A percentile compares a stretch with the other conserved stretches of the same genome.
Evolutionary conservation across 2,888 invertebrate species (phyloP).

Genomic region (Tortricodes alternella): DNA sequence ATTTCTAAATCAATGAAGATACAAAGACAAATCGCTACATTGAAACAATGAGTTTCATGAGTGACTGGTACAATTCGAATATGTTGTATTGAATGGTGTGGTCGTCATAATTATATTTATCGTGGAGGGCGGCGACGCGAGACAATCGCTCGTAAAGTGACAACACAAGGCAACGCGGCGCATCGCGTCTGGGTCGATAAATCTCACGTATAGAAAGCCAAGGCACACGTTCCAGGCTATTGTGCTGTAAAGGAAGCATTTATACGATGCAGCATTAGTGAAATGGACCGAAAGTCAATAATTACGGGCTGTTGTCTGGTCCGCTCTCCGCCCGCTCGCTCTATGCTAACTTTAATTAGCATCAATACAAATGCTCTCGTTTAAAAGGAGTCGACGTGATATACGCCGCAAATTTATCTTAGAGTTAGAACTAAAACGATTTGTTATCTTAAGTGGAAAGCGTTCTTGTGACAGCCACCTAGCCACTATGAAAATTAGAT

Average conservation of each 20-base stretch:
- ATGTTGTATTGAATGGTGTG: slow-evolving; percentile 44
- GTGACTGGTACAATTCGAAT: slow-evolving; percentile 33
- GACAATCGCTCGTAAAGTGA: slow-evolving; percentile 63
- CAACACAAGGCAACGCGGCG: slow-evolving; percentile 46
- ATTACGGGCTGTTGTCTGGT: slow-evolving; percentile 39
- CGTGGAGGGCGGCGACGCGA: slow-evolving; percentile 38
- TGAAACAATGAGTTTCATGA: slow-evolving; percentile 39
- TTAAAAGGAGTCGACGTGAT: slow-evolving; percentile 52
- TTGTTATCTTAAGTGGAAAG: slow-evolving; percentile 48
- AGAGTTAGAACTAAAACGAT: slow-evolving; percentile 49
- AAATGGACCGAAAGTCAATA: slow-evolving; percentile 51
- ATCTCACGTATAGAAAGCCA: slow-evolving; percentile 30
- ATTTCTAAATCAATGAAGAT: slow-evolving; percentile 41
- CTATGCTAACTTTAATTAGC: slow-evolving; percentile 62
- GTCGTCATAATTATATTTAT: slow-evolving; percentile 48
- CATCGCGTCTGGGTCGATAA: slow-evolving; percentile 29
- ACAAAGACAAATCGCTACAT: slow-evolving; percentile 40
- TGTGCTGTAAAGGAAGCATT: slow-evolving; percentile 50
- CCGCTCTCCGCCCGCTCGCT: slow-evolving; percentile 41
- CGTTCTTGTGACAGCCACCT: slow-evolving; percentile 41
- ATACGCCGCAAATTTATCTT: slow-evolving; percentile 56
- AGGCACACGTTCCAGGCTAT: slow-evolving; percentile 36
- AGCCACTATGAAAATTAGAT: slow-evolving; percentile 15
- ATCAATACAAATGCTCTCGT: slow-evolving; percentile 51
- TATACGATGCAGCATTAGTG: slow-evolving; percentile 47